These are phyloP conservation scores for Drosophila melanosoma DNA, from an alignment of 2,888 invertebrate genomes.

Conservation along the genomic window DNA sequence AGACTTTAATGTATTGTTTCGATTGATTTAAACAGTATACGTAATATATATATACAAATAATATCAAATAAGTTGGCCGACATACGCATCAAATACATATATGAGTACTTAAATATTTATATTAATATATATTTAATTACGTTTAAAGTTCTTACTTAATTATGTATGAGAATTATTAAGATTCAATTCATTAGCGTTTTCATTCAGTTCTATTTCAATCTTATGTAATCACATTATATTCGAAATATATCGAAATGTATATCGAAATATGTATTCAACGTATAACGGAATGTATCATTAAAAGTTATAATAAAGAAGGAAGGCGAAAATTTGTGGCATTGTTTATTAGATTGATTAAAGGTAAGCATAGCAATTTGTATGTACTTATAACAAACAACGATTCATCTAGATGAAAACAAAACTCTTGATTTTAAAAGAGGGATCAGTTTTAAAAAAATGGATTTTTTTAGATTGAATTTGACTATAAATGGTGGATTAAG, in stretches of 20 bases:
- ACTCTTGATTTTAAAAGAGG: background rate
- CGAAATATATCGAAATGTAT: constrained; percentile 45
- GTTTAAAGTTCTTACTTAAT: constrained; percentile 9
- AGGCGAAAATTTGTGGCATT: constrained; percentile 26
- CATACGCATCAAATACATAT: constrained; percentile 8
- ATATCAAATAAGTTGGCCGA: constrained; percentile 8
- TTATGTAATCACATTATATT: constrained; percentile 45
- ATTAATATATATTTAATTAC: constrained; percentile 6
- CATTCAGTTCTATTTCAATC: constrained; percentile 39
- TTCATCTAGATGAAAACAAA: background rate
- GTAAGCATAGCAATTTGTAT: background rate
- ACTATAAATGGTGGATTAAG: too few relatives aligned
- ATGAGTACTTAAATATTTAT: background rate
- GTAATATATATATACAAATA: constrained; percentile 9
- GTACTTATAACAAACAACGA: background rate
- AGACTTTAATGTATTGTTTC: constrained; percentile 25
- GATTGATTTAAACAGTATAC: constrained; percentile 21
- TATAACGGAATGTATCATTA: constrained; percentile 45
- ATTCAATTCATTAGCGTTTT: constrained; percentile 29
- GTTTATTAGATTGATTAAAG: background rate
- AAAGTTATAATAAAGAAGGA: constrained; percentile 61
- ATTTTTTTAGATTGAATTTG: too few relatives aligned
- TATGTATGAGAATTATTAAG: constrained; percentile 14
- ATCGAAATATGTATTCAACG: constrained; percentile 42
- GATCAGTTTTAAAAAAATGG: background rate